Conservation (phyloP, 1,140 invertebrate genomes). For the Drosophila equinoxialis region DNA sequence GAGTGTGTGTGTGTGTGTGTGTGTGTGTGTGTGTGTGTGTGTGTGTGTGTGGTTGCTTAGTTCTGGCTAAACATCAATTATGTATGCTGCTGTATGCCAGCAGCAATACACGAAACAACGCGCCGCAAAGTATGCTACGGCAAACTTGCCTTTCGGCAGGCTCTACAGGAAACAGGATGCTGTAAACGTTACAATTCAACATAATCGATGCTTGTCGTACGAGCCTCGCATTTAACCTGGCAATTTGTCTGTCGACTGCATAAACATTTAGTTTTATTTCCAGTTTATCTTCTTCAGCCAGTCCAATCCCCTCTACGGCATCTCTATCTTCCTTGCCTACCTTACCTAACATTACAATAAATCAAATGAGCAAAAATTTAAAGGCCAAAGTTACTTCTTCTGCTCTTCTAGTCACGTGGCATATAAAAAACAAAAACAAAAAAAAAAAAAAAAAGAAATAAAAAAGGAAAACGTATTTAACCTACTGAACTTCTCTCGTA, state of each 20-base stretch:
- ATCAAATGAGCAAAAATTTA: conserved; percentile 44
- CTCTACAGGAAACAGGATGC: conserved; percentile 72
- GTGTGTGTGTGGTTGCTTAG: conserved; percentile 6
- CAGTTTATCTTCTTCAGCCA: conserved; percentile 59
- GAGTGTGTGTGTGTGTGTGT: conserved; percentile 7
- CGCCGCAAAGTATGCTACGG: conserved; percentile 75
- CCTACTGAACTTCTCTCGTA: conserved; percentile 43
- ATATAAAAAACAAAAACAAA: conserved; percentile 24
- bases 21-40: not conserved
- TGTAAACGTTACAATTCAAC: conserved; percentile 79
- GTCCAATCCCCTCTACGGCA: not conserved
- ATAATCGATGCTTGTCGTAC: conserved; percentile 81
- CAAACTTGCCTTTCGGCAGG: conserved; percentile 59
- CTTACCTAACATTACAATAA: conserved; percentile 33
- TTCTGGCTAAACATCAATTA: conserved; percentile 71
- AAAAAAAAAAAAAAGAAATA: conserved; percentile 38
- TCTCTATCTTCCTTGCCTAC: not conserved
- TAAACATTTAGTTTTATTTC: conserved; percentile 75
- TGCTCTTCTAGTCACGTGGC: conserved; percentile 27
- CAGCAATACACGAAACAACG: conserved; percentile 67
- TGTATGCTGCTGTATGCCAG: conserved; percentile 73
- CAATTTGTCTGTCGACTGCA: conserved; percentile 73
- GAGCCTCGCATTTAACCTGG: conserved; percentile 76
- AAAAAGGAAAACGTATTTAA: conserved; percentile 51
- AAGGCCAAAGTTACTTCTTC: conserved; percentile 14